These are phyloP conservation scores for Phaethornis superciliosus DNA, from an alignment of 2,113 vertebrate genomes.

Conservation along the genomic window DNA sequence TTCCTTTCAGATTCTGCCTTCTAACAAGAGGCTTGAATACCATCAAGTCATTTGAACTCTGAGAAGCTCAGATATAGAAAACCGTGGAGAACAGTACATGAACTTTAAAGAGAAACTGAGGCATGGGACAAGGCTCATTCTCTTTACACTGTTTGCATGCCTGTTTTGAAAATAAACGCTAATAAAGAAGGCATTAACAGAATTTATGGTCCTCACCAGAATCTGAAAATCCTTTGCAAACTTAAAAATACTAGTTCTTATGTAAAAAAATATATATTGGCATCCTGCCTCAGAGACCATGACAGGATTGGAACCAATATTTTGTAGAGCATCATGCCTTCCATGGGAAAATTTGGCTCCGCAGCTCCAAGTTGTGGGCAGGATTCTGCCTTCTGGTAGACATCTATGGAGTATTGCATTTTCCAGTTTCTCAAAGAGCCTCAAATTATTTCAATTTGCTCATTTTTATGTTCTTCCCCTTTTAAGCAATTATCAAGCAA, in stretches of 20 bases:
- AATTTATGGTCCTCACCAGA: neutral
- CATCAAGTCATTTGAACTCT: neutral
- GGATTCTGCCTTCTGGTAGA: neutral
- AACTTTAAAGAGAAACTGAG: neutral
- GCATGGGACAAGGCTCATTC: accelerated
- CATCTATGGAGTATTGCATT: accelerated
- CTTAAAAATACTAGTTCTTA: neutral
- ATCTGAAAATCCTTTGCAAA: neutral
- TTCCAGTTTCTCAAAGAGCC: neutral
- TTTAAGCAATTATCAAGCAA: neutral
- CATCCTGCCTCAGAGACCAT: neutral
- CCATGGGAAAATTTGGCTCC: neutral
- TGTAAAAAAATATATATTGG: neutral
- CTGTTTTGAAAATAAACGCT: neutral
- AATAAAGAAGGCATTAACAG: neutral
- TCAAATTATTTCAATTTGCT: neutral
- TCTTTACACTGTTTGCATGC: neutral
- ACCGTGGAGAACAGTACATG: neutral
- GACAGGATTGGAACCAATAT: neutral
- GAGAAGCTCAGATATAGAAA: neutral
- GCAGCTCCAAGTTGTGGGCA: neutral
- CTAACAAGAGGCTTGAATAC: neutral
- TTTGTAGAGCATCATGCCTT: neutral
- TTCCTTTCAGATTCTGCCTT: neutral
- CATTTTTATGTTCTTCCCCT: neutral